Evolutionary conservation across 2,888 invertebrate species (phyloP), one percentile per base, ranked within the genome.

Genomic region (Augiades crinisus): DNA sequence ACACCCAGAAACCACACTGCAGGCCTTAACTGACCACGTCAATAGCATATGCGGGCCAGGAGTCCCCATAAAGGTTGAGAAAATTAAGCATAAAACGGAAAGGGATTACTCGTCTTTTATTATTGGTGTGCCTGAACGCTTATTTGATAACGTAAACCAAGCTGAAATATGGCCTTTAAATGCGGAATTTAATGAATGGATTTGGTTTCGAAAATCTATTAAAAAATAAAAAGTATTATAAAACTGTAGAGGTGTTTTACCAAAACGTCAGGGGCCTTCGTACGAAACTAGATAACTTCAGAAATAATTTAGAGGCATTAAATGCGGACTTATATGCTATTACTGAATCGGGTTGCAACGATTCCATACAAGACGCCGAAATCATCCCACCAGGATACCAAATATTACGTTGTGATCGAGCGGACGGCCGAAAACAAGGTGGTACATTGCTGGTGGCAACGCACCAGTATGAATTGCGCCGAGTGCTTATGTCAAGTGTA

Each of bases 31-130:
- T 21, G 10, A 31, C 8, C 10, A 43, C 19, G 41, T 41, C 13
- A 16, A 37, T 3, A 31, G 13, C 31, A n/a, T 31, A 8, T 44
- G 31, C 27, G 30, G 44, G 2, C 13, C 31, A 13, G n/a, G 10
- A 12, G 31, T 44, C n/a, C 5, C 3, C 30, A 33, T 45, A 33
- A 21, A 33, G 1, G 17, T 60, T 21, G 58, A 61, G 10, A 60
- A 51, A 55, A 53, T 65, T 14, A 61, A 51, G 10, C 61, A 47
- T n/a, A 65, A 55, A 22, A 62, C 59, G 1, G 58, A 64, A 27
- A 50, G 62, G 8, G 58, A 65, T 27, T 64, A 63, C 41, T 40
- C 62, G 3, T 65, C 61, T 0, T 62, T 63, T 49, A 59, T 45
- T 0, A 58, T 63, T 14, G 54, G 59, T 6, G 57, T 64, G 0